These are phyloP conservation scores for Dromiciops gliroides DNA, from an alignment of 2,113 vertebrate species.

Conservation along the genomic window DNA sequence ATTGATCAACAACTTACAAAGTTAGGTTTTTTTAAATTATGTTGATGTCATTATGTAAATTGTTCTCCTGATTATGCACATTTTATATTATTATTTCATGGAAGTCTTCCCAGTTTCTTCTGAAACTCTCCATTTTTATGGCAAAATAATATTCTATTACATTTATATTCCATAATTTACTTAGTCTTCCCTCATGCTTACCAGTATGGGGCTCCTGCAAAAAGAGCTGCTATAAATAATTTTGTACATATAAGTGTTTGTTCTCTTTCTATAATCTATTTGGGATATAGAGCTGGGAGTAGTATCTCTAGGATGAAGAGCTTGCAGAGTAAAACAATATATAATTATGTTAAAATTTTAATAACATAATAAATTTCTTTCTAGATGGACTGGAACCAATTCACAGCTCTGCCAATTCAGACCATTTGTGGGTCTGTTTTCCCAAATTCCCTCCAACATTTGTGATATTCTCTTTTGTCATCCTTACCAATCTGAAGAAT, in stretches of 20 bases:
- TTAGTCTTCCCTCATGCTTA: background rate
- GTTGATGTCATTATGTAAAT: too few relatives aligned
- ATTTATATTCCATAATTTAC: background rate
- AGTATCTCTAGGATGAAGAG: background rate
- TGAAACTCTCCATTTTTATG: background rate
- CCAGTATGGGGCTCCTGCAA: background rate
- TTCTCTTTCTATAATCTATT: background rate
- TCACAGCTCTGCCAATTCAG: background rate
- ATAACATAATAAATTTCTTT: background rate
- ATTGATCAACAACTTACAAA: background rate
- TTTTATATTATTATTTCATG: background rate
- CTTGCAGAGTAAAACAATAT: background rate
- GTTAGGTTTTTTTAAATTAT: background rate
- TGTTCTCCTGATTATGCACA: too few relatives aligned
- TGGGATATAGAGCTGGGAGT: background rate
- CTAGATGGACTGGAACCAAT: background rate
- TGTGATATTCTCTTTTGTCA: background rate
- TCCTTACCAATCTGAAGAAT: background rate
- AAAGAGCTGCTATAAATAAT: background rate
- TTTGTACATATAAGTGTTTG: too few relatives aligned
- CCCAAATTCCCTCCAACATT: background rate
- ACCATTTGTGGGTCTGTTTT: background rate
- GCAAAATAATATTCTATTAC: background rate
- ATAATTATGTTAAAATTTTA: too few relatives aligned
- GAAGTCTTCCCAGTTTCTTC: background rate